Conservation (phyloP, 2,797 vertebrate genomes). For the Crenuchus spilurus region DNA sequence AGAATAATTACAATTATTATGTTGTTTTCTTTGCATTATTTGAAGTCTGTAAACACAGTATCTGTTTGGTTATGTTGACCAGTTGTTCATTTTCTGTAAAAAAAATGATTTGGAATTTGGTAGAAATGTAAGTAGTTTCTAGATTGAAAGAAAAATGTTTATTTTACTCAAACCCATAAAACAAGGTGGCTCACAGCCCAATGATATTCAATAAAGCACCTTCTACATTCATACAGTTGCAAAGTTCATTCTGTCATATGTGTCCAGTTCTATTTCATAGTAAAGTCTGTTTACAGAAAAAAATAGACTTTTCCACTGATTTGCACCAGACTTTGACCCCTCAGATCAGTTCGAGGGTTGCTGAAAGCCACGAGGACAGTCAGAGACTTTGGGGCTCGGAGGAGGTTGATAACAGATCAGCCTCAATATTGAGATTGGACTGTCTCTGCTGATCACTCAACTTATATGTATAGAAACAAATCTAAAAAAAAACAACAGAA, state of each 20-base stretch:
- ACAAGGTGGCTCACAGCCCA: too few species aligned
- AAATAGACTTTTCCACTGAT: constrained; percentile 5
- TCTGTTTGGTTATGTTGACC: too few species aligned
- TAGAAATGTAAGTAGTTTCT: too few species aligned
- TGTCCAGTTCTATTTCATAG: background rate
- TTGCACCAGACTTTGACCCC: constrained; percentile 30
- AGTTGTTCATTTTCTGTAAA: too few species aligned
- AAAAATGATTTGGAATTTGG: too few species aligned
- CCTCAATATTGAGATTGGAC: background rate
- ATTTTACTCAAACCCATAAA: too few species aligned
- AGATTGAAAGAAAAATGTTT: too few species aligned
- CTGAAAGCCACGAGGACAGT: background rate
- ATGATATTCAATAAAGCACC: background rate
- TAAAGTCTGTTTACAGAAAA: constrained; percentile 12
- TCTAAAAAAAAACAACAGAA: background rate
- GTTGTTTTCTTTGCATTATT: too few species aligned
- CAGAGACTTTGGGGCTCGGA: background rate
- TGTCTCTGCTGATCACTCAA: background rate
- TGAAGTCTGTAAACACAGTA: too few species aligned
- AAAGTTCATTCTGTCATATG: background rate
- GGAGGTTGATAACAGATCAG: background rate
- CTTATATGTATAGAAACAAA: background rate
- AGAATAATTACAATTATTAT: too few species aligned
- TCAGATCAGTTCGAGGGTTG: constrained; percentile 39
- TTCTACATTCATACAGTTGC: background rate